These are phyloP conservation scores for Epinotia bilunana DNA, from an alignment of 2,888 invertebrate species.

Conservation along the genomic window DNA sequence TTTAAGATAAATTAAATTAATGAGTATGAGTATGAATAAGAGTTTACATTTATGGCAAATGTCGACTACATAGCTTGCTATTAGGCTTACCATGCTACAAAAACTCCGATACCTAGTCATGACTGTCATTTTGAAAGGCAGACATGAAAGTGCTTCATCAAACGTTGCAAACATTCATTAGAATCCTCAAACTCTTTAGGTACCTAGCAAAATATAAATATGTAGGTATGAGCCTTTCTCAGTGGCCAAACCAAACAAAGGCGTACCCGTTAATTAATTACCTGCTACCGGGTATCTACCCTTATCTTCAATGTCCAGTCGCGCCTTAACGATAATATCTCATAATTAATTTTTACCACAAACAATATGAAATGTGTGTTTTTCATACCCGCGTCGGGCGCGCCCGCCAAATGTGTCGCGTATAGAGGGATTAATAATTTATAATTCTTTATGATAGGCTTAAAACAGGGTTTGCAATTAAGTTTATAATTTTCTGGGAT, in stretches of 20 bases:
- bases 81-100: too few relatives aligned
- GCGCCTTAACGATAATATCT: constrained; percentile 67
- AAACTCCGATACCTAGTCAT: too few relatives aligned
- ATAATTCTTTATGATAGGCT: constrained; percentile 24
- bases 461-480: not conserved
- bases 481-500: not conserved
- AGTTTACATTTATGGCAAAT: too few relatives aligned
- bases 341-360: constrained; percentile 70
- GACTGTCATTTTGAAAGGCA: too few relatives aligned
- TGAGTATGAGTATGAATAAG: too few relatives aligned
- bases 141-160: too few relatives aligned
- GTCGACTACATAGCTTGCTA: too few relatives aligned
- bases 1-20: too few relatives aligned
- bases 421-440: constrained; percentile 31
- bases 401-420: constrained; percentile 49
- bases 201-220: not conserved
- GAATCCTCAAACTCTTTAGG: too few relatives aligned
- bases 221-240: constrained; percentile 6
- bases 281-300: constrained; percentile 28
- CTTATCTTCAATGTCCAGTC: constrained; percentile 55
- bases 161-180: too few relatives aligned
- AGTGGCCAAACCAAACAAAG: constrained; percentile 25
- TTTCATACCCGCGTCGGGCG: constrained; percentile 58
- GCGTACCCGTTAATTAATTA: constrained; percentile 36
- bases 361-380: constrained; percentile 52